phyloP scores from a whole-genome alignment of 92 coral and sea anemone species.

The Siderastrea siderea region DNA sequence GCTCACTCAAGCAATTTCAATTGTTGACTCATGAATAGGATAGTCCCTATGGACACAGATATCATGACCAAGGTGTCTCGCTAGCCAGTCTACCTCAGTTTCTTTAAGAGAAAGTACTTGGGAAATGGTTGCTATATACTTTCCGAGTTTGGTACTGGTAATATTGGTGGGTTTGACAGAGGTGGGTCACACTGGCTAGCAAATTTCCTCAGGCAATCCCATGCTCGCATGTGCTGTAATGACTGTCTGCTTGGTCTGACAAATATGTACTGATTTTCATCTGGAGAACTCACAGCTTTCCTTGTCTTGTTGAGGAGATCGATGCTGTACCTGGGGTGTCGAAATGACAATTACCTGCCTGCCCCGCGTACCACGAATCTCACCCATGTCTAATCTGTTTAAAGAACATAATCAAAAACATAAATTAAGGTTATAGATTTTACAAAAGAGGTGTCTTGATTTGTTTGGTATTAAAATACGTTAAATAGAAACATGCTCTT shows the following conservation, averaged over 20 bases:
- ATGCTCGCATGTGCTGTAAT: not conserved
- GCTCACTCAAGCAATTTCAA: constrained; percentile 27
- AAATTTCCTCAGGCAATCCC: constrained; percentile 50
- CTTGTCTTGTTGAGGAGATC: constrained; percentile 30
- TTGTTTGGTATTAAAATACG: not conserved
- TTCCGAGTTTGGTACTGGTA: constrained; percentile 49
- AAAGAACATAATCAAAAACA: not conserved
- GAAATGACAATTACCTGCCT: constrained; percentile 61
- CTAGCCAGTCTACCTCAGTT: constrained; percentile 70
- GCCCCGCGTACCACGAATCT: constrained; percentile 62
- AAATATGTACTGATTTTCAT: constrained; percentile 57
- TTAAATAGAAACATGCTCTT: not conserved
- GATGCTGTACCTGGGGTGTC: constrained; percentile 40
- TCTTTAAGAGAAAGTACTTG: constrained; percentile 44
- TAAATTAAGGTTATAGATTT: too few species aligned
- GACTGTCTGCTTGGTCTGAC: constrained; percentile 38
- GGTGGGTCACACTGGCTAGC: constrained; percentile 2
- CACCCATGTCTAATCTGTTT: constrained; percentile 66
- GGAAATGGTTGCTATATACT: constrained; percentile 66
- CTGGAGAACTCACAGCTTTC: constrained; percentile 34
- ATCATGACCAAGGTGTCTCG: constrained; percentile 69
- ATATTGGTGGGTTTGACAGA: constrained; percentile 14
- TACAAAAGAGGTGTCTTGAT: not conserved
- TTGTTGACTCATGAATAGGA: constrained; percentile 59
- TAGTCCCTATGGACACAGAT: constrained; percentile 45